These are phyloP conservation scores for Neotoma lepida DNA, from an alignment of 2,113 vertebrate genomes.

Conservation along the genomic window DNA sequence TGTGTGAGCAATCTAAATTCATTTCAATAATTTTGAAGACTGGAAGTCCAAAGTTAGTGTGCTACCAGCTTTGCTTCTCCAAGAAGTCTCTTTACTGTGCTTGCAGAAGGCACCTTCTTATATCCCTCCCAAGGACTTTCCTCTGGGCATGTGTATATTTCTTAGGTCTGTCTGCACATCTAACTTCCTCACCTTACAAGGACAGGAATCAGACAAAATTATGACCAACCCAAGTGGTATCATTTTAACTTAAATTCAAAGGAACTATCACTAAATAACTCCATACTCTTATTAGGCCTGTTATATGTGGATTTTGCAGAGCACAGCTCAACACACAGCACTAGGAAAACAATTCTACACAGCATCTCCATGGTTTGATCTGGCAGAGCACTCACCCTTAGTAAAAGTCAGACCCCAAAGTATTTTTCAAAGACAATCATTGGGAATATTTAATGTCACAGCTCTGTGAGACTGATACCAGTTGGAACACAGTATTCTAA, in stretches of 20 bases:
- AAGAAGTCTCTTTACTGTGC: not conserved
- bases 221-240: not conserved
- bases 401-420: not conserved
- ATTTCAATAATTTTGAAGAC: not conserved
- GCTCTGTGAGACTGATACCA: not conserved
- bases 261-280: not conserved
- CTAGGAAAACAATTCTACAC: not conserved
- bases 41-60: not conserved
- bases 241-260: not conserved
- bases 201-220: not conserved
- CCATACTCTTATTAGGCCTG: not conserved
- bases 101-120: not conserved
- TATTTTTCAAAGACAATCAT: not conserved
- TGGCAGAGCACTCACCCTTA: rapidly evolving
- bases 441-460: not conserved
- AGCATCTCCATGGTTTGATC: not conserved
- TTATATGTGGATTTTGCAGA: not conserved
- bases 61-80: not conserved
- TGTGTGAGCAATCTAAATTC: too few species aligned
- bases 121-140: not conserved
- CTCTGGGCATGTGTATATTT: not conserved
- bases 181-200: not conserved
- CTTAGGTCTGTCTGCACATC: not conserved
- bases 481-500: not conserved
- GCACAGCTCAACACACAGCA: not conserved